Evolutionary conservation across 2,113 vertebrate species (phyloP).

Genomic region (Neodontobutis hainanensis): DNA sequence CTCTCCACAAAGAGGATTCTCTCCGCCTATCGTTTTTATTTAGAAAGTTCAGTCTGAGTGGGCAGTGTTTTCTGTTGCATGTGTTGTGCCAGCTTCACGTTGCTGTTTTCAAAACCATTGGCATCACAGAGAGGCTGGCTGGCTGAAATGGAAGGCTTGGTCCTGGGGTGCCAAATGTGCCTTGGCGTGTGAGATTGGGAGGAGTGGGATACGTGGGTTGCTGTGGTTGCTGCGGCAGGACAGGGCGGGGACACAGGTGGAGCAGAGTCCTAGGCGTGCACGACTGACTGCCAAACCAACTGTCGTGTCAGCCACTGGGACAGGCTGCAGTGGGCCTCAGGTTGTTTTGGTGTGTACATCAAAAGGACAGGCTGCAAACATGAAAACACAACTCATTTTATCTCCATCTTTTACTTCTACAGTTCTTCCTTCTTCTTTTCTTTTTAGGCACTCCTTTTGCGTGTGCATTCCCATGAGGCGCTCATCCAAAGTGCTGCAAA

Average conservation of each 20-base stretch:
- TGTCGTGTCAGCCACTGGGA: conserved; percentile 75
- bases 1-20: conserved; percentile 52
- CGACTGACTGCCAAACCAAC: conserved; percentile 69
- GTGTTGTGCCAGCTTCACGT: conserved; percentile 57
- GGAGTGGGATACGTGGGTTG: conserved; percentile 45
- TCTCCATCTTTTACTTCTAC: conserved; percentile 51
- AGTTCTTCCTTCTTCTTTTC: conserved; percentile 34
- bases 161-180: conserved; percentile 68
- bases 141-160: conserved; percentile 60
- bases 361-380: conserved; percentile 75
- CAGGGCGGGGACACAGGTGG: conserved; percentile 64
- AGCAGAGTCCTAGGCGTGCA: conserved; percentile 47
- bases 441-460: conserved; percentile 48
- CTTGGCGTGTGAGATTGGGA: conserved; percentile 60
- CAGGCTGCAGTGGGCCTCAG: conserved; percentile 71
- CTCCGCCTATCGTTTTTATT: conserved; percentile 45
- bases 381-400: conserved; percentile 68
- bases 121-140: conserved; percentile 59
- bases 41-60: conserved; percentile 65
- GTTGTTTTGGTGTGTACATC: conserved; percentile 76
- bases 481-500: conserved; percentile 61
- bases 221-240: conserved; percentile 50
- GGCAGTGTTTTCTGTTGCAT: conserved; percentile 51
- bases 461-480: conserved; percentile 51
- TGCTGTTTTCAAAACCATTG: conserved; percentile 67